Percentiles rank a stretch among this genome's conserved stretches.
These are phyloP conservation scores for Mugil cephalus DNA, from an alignment of 2,113 vertebrate species.

Conservation along the genomic window DNA sequence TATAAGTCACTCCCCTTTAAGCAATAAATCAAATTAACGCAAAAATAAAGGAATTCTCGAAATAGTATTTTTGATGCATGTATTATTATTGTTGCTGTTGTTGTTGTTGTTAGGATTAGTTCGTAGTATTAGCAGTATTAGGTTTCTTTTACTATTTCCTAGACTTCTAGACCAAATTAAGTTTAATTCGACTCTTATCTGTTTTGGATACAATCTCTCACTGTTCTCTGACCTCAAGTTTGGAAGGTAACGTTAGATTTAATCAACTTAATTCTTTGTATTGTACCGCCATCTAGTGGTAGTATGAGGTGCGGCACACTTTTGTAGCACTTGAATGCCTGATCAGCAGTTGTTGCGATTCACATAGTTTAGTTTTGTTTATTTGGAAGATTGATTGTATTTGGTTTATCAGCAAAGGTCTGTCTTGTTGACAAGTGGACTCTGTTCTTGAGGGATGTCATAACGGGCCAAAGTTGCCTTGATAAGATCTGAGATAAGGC, in stretches of 20 bases:
- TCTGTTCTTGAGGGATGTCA: slow-evolving; percentile 28
- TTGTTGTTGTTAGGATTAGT: too few species aligned
- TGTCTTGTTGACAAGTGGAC: background rate
- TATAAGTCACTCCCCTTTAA: too few species aligned
- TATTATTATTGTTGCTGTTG: too few species aligned
- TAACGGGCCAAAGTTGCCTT: slow-evolving; percentile 65
- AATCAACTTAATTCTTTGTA: slow-evolving; percentile 17
- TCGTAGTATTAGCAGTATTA: background rate
- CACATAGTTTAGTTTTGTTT: too few species aligned
- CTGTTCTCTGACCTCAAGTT: background rate
- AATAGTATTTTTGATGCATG: too few species aligned
- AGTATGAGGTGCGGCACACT: background rate
- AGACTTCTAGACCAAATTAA: background rate
- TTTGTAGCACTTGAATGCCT: background rate
- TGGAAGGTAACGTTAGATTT: background rate
- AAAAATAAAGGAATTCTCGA: too few species aligned
- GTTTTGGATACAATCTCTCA: slow-evolving; percentile 1
- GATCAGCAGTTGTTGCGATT: too few species aligned
- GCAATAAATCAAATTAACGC: too few species aligned
- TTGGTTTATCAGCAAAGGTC: slow-evolving; percentile 6
- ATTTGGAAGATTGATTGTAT: background rate
- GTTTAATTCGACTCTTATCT: background rate
- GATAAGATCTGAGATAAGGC: slow-evolving; percentile 65
- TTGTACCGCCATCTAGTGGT: slow-evolving; percentile 70
- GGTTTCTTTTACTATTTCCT: background rate